A percentile compares a stretch with the other conserved stretches of the same genome.
These are phyloP conservation scores for Sinotaia quadrata DNA, from an alignment of 2,888 invertebrate genomes.

Conservation along the genomic window DNA sequence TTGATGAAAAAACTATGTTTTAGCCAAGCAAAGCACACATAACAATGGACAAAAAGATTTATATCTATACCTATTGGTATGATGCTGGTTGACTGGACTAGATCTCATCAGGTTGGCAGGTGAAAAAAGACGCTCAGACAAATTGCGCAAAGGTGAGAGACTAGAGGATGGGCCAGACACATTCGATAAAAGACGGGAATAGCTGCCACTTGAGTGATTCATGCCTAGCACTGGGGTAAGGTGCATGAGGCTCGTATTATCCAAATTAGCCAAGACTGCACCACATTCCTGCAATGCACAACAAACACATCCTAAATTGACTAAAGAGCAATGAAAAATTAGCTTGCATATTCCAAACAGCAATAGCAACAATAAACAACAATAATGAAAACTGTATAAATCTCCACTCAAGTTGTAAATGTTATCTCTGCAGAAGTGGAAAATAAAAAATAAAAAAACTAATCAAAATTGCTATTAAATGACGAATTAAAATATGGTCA, in stretches of 20 bases:
- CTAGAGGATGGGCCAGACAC: slow-evolving; percentile 55
- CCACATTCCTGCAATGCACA: slow-evolving; percentile 47
- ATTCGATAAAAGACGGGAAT: slow-evolving; percentile 55
- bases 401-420: too few species aligned
- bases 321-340: too few species aligned
- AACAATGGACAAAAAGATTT: neutral
- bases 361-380: too few species aligned
- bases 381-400: too few species aligned
- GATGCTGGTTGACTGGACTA: slow-evolving; percentile 14
- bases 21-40: neutral
- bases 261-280: slow-evolving; percentile 47
- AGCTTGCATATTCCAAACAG: too few species aligned
- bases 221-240: slow-evolving; percentile 49
- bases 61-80: slow-evolving; percentile 15
- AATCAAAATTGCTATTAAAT: too few species aligned
- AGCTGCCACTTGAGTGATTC: slow-evolving; percentile 47
- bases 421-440: too few species aligned
- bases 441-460: too few species aligned
- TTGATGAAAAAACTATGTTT: too few species aligned
- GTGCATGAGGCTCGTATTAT: slow-evolving; percentile 53
- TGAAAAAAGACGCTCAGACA: slow-evolving; percentile 65
- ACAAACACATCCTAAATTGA: too few species aligned
- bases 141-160: slow-evolving; percentile 63
- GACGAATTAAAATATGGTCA: too few species aligned
- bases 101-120: slow-evolving; percentile 44